A percentile compares a stretch with the other conserved stretches of the same genome.
phyloP scores from a whole-genome alignment of 2,888 invertebrate species.

The Agriopis aurantiaria region DNA sequence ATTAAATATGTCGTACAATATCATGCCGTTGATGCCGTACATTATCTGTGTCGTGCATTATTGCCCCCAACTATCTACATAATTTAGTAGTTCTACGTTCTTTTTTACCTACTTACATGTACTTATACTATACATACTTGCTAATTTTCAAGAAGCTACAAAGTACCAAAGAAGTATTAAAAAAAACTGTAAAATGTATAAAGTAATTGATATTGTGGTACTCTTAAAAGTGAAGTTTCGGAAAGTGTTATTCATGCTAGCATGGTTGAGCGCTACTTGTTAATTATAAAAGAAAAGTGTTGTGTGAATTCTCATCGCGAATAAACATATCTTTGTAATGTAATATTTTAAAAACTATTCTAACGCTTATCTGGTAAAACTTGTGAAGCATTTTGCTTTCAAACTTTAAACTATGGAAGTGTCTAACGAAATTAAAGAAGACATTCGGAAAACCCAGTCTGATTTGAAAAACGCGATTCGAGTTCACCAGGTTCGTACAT shows the following conservation, averaged over 20 bases:
- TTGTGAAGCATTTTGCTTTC: slow-evolving; percentile 3
- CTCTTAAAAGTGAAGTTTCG: slow-evolving; percentile 19
- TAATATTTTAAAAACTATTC: background rate
- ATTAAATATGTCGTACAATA: no score
- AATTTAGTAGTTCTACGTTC: no score
- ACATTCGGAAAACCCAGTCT: slow-evolving; percentile 86
- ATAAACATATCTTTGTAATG: slow-evolving; percentile 34
- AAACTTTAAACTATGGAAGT: slow-evolving; percentile 80
- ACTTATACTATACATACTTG: no score
- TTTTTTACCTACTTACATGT: no score
- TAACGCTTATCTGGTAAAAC: background rate
- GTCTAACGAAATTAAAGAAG: slow-evolving; percentile 87
- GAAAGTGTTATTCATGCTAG: slow-evolving; percentile 24
- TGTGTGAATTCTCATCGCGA: slow-evolving; percentile 21
- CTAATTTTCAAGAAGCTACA: background rate
- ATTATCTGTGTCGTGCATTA: no score
- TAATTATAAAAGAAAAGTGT: slow-evolving; percentile 16
- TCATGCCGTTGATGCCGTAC: no score
- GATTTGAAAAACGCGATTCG: slow-evolving; percentile 88
- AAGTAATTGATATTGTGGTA: background rate
- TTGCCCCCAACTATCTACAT: no score
- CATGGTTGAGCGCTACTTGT: slow-evolving; percentile 15
- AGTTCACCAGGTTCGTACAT: slow-evolving; percentile 86
- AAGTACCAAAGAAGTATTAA: slow-evolving; percentile 14
- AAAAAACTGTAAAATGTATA: slow-evolving; percentile 1